These are phyloP conservation scores for Hyperoodon ampullatus DNA, from an alignment of 2,113 vertebrate species.

Conservation along the genomic window DNA sequence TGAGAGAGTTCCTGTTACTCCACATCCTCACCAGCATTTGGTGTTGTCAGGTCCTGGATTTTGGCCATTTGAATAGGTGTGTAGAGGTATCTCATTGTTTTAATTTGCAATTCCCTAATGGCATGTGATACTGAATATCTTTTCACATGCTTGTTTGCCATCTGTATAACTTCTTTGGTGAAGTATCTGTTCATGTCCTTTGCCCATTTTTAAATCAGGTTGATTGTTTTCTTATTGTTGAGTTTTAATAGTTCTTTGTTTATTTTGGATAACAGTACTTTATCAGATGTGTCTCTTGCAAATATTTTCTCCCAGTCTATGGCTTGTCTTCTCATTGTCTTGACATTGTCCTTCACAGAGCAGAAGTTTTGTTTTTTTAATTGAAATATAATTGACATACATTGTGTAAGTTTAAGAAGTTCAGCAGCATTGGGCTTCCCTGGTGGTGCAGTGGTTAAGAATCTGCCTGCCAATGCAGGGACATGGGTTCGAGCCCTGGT, in stretches of 20 bases:
- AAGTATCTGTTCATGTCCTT: background rate
- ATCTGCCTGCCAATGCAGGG: too few species aligned
- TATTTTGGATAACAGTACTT: background rate
- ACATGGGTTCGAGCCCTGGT: too few species aligned
- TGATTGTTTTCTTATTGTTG: background rate
- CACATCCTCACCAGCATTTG: background rate
- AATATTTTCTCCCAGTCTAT: background rate
- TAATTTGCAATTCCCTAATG: conserved; percentile 5
- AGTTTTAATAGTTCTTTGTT: conserved; percentile 11
- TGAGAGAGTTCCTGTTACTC: background rate
- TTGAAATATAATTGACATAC: background rate
- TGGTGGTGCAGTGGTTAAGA: too few species aligned
- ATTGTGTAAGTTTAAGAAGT: background rate
- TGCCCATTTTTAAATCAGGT: background rate
- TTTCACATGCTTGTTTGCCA: background rate
- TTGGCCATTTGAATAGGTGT: background rate
- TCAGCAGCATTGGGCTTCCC: too few species aligned
- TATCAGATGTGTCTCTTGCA: background rate
- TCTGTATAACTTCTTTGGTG: background rate
- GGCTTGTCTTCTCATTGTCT: background rate
- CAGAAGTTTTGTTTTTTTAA: background rate
- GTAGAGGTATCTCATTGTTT: background rate
- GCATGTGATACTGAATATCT: background rate
- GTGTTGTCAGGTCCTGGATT: background rate
- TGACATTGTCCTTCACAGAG: background rate